A percentile compares a stretch with the other conserved stretches of the same genome.
Evolutionary conservation across 2,113 vertebrate genomes (phyloP).

Genomic region (Sitta europaea): DNA sequence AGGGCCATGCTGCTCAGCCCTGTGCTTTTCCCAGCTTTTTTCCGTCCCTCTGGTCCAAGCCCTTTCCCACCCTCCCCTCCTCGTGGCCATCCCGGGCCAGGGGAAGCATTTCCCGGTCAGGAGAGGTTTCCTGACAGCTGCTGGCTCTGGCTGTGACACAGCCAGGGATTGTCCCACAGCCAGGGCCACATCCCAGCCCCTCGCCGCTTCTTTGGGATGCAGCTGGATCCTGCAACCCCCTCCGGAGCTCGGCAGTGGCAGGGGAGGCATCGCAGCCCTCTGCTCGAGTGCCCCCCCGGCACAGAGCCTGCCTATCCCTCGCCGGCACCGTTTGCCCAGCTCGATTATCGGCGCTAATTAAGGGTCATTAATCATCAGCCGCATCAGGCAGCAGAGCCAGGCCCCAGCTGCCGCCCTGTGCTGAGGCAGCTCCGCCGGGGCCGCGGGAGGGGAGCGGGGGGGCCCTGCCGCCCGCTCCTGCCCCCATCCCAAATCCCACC

Average conservation of each 20-base stretch:
- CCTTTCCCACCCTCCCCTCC: neutral
- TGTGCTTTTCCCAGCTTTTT: neutral
- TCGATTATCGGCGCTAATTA: conserved; percentile 51
- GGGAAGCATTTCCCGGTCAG: neutral
- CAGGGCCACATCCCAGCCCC: neutral
- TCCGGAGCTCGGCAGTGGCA: rapidly evolving
- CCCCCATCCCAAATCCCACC: neutral
- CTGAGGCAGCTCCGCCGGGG: neutral
- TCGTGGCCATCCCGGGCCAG: rapidly evolving
- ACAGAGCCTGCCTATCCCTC: neutral
- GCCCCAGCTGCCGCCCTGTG: neutral
- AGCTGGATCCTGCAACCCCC: neutral
- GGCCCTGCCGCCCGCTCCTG: neutral
- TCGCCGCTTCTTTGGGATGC: rapidly evolving
- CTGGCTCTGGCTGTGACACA: neutral
- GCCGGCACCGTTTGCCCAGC: conserved; percentile 19
- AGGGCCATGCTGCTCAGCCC: neutral
- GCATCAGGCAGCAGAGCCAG: neutral
- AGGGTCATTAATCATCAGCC: conserved; percentile 34
- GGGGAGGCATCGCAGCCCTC: neutral
- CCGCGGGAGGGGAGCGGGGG: neutral
- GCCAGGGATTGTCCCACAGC: neutral
- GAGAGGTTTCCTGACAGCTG: conserved; percentile 23
- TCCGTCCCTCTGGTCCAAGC: neutral
- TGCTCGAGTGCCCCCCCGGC: neutral